Conservation (phyloP, 1,140 invertebrate genomes). For the Cecropterus lyciades region DNA sequence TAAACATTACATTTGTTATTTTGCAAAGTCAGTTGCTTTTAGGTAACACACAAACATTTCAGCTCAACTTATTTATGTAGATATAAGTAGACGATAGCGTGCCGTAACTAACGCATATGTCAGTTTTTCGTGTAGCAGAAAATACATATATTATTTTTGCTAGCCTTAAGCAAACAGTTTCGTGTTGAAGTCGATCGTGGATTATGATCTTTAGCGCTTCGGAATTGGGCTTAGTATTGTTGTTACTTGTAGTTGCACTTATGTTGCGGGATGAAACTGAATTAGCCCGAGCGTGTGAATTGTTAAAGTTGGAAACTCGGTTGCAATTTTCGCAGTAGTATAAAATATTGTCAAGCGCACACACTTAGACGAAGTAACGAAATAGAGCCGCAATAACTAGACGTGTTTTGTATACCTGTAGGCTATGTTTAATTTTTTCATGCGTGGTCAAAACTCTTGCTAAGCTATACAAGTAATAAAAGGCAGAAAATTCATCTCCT, state of each 20-base stretch:
- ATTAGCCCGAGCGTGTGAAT: conserved; percentile 60
- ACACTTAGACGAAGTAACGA: conserved; percentile 40
- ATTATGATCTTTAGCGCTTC: conserved; percentile 35
- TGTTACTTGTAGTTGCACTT: conserved; percentile 5
- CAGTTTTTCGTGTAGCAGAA: conserved; percentile 6
- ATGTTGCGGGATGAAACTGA: conserved; percentile 24
- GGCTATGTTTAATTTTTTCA: too few species aligned
- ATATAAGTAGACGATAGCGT: too few species aligned
- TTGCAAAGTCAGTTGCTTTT: too few species aligned
- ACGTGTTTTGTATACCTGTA: too few species aligned
- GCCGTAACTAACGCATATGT: conserved; percentile 1
- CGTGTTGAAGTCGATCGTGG: conserved; percentile 5
- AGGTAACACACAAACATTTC: too few species aligned
- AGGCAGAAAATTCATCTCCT: too few species aligned
- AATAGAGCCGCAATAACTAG: too few species aligned
- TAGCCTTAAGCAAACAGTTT: conserved; percentile 5
- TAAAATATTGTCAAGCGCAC: conserved; percentile 68
- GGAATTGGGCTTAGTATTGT: conserved; percentile 37
- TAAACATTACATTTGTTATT: too few species aligned
- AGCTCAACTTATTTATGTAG: too few species aligned
- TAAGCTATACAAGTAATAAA: too few species aligned
- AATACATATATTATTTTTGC: conserved; percentile 9
- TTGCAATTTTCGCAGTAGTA: conserved; percentile 72
- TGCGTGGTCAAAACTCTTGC: too few species aligned
- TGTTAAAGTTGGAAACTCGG: conserved; percentile 69